phyloP scores from a whole-genome alignment of 2,888 invertebrate species.

The Polyommatus iphigenia region DNA sequence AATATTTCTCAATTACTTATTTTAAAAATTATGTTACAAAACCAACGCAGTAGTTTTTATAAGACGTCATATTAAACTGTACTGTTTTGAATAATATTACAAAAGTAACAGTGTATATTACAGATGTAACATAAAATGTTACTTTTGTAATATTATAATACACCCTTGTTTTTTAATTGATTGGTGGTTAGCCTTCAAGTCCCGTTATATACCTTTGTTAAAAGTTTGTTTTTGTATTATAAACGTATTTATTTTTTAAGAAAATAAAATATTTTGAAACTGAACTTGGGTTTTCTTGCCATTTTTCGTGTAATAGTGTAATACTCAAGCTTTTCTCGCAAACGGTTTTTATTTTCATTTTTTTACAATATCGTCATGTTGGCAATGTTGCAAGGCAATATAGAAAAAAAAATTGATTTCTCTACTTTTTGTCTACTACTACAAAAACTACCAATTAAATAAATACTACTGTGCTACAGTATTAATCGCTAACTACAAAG shows the following conservation, averaged over 20 bases:
- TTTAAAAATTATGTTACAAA: not conserved
- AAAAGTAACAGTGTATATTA: not conserved
- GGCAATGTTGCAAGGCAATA: too few species aligned
- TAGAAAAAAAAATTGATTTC: too few species aligned
- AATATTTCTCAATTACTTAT: not conserved
- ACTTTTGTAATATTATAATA: not conserved
- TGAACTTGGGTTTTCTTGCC: not conserved
- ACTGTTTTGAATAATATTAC: not conserved
- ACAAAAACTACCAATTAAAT: too few species aligned
- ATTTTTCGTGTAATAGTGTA: too few species aligned
- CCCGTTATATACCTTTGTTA: not conserved
- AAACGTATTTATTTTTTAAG: not conserved
- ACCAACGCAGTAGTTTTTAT: not conserved
- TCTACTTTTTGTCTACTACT: too few species aligned
- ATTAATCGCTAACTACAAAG: too few species aligned
- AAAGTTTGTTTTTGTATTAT: conserved; percentile 3
- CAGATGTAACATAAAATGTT: not conserved
- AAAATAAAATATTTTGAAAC: not conserved
- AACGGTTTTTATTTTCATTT: too few species aligned
- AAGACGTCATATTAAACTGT: not conserved
- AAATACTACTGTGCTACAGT: too few species aligned
- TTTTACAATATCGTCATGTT: too few species aligned
- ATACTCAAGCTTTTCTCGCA: not conserved
- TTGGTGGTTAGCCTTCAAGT: not conserved
- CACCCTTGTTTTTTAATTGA: not conserved